Conservation (phyloP, 2,888 invertebrate genomes). For the Drosophila flavopinicola region DNA sequence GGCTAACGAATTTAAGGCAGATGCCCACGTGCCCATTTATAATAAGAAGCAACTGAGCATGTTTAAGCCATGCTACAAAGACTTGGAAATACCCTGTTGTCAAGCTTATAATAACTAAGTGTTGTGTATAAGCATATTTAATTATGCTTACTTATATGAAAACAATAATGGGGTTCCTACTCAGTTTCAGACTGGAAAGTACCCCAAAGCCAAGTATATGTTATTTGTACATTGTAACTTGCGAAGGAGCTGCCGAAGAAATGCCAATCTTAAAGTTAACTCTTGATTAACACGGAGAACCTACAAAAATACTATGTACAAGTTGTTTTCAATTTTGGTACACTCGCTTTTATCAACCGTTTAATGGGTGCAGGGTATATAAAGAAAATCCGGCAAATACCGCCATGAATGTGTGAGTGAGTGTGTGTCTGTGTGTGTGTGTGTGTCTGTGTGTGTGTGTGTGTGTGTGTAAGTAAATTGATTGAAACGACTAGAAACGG, state of each 20-base stretch:
- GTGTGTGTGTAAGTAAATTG: conserved; percentile 63
- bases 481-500: conserved; percentile 81
- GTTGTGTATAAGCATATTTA: background rate
- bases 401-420: conserved; percentile 18
- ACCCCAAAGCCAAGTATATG: too few species aligned
- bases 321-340: background rate
- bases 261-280: too few species aligned
- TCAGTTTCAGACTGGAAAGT: too few species aligned
- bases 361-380: conserved; percentile 10
- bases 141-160: background rate
- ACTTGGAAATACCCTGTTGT: conserved; percentile 3
- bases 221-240: too few species aligned
- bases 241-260: too few species aligned
- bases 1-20: conserved; percentile 69
- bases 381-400: conserved; percentile 24
- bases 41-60: conserved; percentile 26
- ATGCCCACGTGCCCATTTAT: conserved; percentile 49
- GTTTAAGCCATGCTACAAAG: background rate
- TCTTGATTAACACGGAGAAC: too few species aligned
- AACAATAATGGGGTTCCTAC: too few species aligned
- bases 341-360: background rate
- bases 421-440: conserved; percentile 12
- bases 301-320: too few species aligned
- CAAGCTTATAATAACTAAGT: background rate
- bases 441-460: conserved; percentile 21